These are phyloP conservation scores for Amiota minor DNA, from an alignment of 2,888 invertebrate genomes.

Conservation along the genomic window DNA sequence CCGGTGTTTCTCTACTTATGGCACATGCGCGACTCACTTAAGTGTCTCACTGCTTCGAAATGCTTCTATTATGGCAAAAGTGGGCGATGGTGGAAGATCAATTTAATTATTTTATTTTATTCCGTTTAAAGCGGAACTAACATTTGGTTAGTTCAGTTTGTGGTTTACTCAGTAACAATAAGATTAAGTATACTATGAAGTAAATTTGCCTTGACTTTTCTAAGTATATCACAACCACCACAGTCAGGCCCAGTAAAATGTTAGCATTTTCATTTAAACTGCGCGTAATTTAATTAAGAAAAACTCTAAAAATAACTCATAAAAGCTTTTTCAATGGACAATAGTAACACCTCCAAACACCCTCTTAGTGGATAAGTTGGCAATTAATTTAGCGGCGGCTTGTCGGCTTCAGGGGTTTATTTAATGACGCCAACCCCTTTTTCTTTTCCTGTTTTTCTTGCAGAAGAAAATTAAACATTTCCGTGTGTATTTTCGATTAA, in stretches of 20 bases:
- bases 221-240: not conserved
- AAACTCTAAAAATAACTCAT: constrained; percentile 23
- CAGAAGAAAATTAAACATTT: constrained; percentile 1
- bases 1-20: not conserved
- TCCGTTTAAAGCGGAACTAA: constrained; percentile 19
- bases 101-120: no score
- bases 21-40: not conserved
- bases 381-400: no score
- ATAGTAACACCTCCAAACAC: no score
- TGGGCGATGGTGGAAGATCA: not conserved
- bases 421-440: no score
- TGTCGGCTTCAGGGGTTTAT: no score
- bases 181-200: not conserved
- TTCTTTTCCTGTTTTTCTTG: no score
- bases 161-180: no score
- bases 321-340: not conserved
- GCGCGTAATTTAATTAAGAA: constrained; percentile 25
- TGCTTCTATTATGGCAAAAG: constrained; percentile 10
- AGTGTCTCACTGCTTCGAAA: no score
- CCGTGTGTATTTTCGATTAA: not conserved
- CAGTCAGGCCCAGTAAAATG: not conserved
- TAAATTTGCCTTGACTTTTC: not conserved
- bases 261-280: not conserved
- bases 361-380: no score
- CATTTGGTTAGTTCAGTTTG: no score